Percentiles rank a stretch among this genome's conserved stretches.
Conservation (phyloP, 2,888 invertebrate species). For the Mythimna vitellina region DNA sequence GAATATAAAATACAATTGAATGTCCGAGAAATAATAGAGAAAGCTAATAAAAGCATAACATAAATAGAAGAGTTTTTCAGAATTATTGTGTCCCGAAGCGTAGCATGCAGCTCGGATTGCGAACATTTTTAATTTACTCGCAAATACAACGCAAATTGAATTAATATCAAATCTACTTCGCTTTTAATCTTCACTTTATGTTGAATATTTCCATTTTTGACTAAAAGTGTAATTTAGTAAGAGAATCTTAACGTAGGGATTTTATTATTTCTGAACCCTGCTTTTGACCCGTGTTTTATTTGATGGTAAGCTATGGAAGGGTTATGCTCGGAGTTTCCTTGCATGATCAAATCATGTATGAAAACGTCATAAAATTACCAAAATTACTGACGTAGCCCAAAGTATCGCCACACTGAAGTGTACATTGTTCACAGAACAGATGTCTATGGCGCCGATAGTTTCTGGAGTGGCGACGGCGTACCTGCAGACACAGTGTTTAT, state of each 20-base stretch:
- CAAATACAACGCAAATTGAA: slow-evolving; percentile 43
- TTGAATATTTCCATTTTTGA: slow-evolving; percentile 17
- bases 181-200: slow-evolving; percentile 32
- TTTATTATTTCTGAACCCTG: not conserved
- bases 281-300: not conserved
- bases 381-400: no score
- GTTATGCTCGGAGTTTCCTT: no score
- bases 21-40: slow-evolving; percentile 18
- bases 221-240: not conserved
- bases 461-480: no score
- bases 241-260: not conserved
- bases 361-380: no score
- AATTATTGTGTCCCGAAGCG: slow-evolving; percentile 43
- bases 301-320: no score
- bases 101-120: slow-evolving; percentile 28
- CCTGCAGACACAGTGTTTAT: no score
- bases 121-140: slow-evolving; percentile 51
- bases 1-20: slow-evolving; percentile 5
- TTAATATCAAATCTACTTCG: slow-evolving; percentile 53
- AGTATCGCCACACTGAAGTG: no score
- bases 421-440: no score
- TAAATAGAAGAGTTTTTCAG: slow-evolving; percentile 15
- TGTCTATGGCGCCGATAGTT: no score
- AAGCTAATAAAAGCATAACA: slow-evolving; percentile 1
- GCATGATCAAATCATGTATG: no score